phyloP scores from a whole-genome alignment of 2,888 invertebrate species.

The Deilephila porcellus region DNA sequence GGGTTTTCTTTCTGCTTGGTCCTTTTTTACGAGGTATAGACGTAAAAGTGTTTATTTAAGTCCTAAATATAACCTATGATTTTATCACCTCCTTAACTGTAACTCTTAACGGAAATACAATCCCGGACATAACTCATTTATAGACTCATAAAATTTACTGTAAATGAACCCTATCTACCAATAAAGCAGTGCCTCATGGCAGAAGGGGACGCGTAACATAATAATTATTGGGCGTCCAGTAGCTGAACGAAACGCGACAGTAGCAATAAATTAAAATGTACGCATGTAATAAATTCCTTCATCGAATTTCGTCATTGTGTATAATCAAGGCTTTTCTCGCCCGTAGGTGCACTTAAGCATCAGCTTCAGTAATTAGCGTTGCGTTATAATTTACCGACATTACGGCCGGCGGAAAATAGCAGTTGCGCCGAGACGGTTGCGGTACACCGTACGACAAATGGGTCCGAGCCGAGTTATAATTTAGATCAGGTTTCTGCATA shows the following conservation, averaged over 20 bases:
- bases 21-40: no score
- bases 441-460: constrained; percentile 74
- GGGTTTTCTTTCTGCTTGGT: neutral
- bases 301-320: neutral
- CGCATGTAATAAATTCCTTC: neutral
- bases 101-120: no score
- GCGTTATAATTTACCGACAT: constrained; percentile 77
- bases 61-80: no score
- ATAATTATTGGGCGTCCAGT: neutral
- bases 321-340: constrained; percentile 16
- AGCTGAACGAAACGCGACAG: neutral
- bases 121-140: no score
- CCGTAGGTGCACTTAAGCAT: constrained; percentile 41
- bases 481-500: constrained; percentile 73
- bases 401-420: constrained; percentile 73
- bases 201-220: neutral
- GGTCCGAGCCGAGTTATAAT: constrained; percentile 67
- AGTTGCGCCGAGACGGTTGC: constrained; percentile 69
- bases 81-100: no score
- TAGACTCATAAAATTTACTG: no score
- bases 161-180: no score
- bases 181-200: no score
- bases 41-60: no score
- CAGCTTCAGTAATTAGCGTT: constrained; percentile 65
- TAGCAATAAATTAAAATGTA: no score